Percentiles rank a stretch among this genome's conserved stretches.
phyloP scores from a whole-genome alignment of 2,113 vertebrate species.

The Heterotilapia buettikoferi region DNA sequence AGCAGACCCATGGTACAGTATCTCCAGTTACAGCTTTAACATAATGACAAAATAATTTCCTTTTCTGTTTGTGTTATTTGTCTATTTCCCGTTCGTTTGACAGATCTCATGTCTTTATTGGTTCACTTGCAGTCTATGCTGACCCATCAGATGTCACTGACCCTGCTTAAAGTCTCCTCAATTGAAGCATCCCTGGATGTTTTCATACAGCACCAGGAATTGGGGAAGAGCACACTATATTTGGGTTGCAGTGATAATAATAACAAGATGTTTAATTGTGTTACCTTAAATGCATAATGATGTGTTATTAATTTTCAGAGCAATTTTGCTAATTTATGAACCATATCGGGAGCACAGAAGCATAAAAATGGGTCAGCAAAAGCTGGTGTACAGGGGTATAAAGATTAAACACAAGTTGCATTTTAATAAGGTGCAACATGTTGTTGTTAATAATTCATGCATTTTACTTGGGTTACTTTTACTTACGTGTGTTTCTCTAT shows the following conservation, averaged over 20 bases:
- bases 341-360: slow-evolving; percentile 13
- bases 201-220: neutral
- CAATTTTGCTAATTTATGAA: slow-evolving; percentile 45
- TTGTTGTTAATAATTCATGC: slow-evolving; percentile 32
- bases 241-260: neutral
- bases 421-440: slow-evolving; percentile 48
- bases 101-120: neutral
- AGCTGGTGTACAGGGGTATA: slow-evolving; percentile 29
- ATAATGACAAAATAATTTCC: neutral
- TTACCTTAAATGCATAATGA: slow-evolving; percentile 60
- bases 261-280: slow-evolving; percentile 47
- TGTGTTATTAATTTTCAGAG: slow-evolving; percentile 52
- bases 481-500: neutral
- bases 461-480: neutral
- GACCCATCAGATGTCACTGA: neutral
- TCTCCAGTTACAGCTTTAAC: neutral
- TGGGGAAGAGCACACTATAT: neutral
- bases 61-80: neutral
- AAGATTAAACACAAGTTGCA: slow-evolving; percentile 58
- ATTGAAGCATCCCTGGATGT: neutral
- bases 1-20: neutral
- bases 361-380: slow-evolving; percentile 56
- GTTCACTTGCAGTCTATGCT: neutral
- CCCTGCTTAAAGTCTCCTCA: neutral
- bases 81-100: neutral